Percentiles rank a stretch among this genome's conserved stretches.
Evolutionary conservation across 1,140 invertebrate genomes (phyloP).

Genomic region (Chrysopa pallens): DNA sequence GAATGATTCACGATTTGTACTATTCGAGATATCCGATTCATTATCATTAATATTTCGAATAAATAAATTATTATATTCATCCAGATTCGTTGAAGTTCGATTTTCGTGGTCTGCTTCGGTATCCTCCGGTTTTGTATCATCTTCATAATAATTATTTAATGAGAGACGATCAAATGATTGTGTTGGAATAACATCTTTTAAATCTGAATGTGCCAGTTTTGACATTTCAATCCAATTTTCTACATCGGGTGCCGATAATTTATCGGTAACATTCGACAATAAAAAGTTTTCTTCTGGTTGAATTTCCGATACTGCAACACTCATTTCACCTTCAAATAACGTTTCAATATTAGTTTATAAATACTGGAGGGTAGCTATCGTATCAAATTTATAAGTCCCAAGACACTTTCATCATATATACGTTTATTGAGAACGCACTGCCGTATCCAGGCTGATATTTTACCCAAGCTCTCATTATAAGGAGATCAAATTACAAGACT

Average conservation of each 20-base stretch:
- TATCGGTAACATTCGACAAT: constrained; percentile 16
- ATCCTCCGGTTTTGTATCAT: background rate
- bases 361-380: no score
- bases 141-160: background rate
- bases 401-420: no score
- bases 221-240: constrained; percentile 20
- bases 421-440: no score
- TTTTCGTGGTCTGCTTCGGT: background rate
- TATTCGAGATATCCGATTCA: constrained; percentile 8
- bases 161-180: constrained; percentile 8
- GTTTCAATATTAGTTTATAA: no score
- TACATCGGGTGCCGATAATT: constrained; percentile 13
- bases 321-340: constrained; percentile 16
- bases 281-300: constrained; percentile 17
- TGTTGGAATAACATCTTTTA: constrained; percentile 12
- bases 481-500: no score
- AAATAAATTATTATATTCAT: constrained; percentile 7
- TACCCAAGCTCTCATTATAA: no score
- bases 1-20: constrained; percentile 1
- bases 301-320: constrained; percentile 18
- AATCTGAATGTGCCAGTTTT: constrained; percentile 11
- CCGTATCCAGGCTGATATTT: no score
- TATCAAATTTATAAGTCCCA: no score
- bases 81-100: background rate
- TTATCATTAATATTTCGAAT: constrained; percentile 9